Percentiles rank a stretch among this genome's conserved stretches.
These are phyloP conservation scores for Nemoura dubitans DNA, from an alignment of 2,888 invertebrate species.

Conservation along the genomic window DNA sequence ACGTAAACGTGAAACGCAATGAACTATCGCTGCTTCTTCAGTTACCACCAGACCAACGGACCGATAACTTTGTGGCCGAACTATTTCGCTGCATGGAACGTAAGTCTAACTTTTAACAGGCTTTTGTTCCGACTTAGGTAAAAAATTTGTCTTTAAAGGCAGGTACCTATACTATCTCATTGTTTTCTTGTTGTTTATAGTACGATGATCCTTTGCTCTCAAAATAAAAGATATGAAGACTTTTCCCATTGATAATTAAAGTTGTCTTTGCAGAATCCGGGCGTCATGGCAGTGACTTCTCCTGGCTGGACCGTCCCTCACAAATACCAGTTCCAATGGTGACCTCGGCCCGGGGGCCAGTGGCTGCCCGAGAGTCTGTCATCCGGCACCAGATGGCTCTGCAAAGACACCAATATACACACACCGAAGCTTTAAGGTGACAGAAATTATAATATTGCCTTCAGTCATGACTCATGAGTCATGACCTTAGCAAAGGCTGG, in stretches of 20 bases:
- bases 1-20: conserved; percentile 65
- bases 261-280: conserved; percentile 9
- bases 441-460: conserved; percentile 42
- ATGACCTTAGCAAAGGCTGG: too few species aligned
- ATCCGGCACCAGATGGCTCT: conserved; percentile 80
- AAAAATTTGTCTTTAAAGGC: too few species aligned
- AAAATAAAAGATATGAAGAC: background rate
- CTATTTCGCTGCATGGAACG: conserved; percentile 78
- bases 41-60: conserved; percentile 67
- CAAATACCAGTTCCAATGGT: conserved; percentile 68
- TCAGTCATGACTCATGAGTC: too few species aligned
- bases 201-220: too few species aligned
- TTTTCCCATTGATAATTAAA: too few species aligned
- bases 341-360: conserved; percentile 64
- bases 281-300: conserved; percentile 15
- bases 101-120: conserved; percentile 56
- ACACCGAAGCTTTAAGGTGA: conserved; percentile 73
- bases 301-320: conserved; percentile 58
- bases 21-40: conserved; percentile 65
- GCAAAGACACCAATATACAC: conserved; percentile 80
- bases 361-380: conserved; percentile 76
- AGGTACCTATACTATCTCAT: too few species aligned
- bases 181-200: too few species aligned
- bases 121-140: too few species aligned
- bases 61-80: conserved; percentile 78